Evolutionary conservation across 1,140 invertebrate genomes (phyloP), one percentile per base, ranked within the genome.

Genomic region (Scaptomyza graminum): DNA sequence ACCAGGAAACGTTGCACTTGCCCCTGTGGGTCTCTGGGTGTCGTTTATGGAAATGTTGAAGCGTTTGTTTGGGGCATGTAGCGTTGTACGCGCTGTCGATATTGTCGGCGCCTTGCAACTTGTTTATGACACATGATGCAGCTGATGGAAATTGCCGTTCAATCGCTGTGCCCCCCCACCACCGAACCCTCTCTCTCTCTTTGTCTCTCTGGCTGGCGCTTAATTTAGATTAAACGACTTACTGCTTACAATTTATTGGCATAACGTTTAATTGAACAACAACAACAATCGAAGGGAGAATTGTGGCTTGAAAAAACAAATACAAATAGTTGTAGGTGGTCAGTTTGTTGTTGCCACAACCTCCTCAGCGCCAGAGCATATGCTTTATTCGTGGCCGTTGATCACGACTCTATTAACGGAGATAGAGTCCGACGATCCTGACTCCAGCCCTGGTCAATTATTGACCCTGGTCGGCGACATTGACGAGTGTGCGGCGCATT

Each of bases 181-280:
- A n/a, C 16, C 12, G 6, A 8, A 0, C n/a, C 1, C 37, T 1
- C 37, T n/a, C 55, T 34, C 15, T 13, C n/a, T 16, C 12, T 34
- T 5, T 8, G 18, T 15, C 41, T 11, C 1, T 12, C 46, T 51
- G n/a, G 63, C 59, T 64, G 76, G 76, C 62, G 87, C 81, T 75
- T 90, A 90, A 90, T 83, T 80, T 82, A 90, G 79, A 90, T 90
- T 90, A 87, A 90, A 79, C 76, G 87, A 76, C 74, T 90, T 78
- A 83, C 79, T 87, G 87, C 63, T 56, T 74, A 90, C 63, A 90
- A 90, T 90, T 90, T 90, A 90, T 90, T 87, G 87, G 82, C 76
- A 73, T 71, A 57, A 71, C 74, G 71, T 90, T 90, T 90, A 90
- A 90, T 90, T 90, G 87, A 85, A 81, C 72, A 73, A 62, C 72